Evolutionary conservation across 35 echinoderm and acorn worm species (phyloP).

Genomic region (Amphiura filiformis): DNA sequence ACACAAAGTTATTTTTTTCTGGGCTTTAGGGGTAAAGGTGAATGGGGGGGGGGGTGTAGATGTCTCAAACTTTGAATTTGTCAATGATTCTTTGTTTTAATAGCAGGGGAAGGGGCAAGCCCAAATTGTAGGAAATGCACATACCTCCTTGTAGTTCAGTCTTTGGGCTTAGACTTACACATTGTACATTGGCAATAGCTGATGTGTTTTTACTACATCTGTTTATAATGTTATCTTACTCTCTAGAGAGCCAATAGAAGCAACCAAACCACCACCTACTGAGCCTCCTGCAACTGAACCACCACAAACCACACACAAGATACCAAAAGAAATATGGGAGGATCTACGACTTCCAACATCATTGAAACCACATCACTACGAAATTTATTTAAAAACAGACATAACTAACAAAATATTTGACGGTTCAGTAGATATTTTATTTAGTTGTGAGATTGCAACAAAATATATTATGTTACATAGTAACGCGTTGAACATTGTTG

Average conservation of each 20-base stretch:
- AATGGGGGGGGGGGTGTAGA: too few species aligned
- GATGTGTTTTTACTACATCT: too few species aligned
- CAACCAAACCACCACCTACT: not conserved
- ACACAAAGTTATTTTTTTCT: too few species aligned
- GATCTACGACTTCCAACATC: conserved; percentile 66
- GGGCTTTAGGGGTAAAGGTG: too few species aligned
- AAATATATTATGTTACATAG: conserved; percentile 71
- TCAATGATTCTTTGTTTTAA: too few species aligned
- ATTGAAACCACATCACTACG: conserved; percentile 72
- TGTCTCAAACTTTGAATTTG: too few species aligned
- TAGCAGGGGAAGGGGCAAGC: too few species aligned
- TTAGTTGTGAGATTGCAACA: conserved; percentile 50
- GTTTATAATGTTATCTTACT: too few species aligned
- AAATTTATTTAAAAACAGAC: conserved; percentile 66
- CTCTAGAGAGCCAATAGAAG: not conserved
- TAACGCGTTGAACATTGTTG: conserved; percentile 53
- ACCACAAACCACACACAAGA: not conserved
- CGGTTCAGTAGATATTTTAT: conserved; percentile 38
- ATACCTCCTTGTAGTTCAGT: not conserved
- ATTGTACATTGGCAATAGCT: too few species aligned
- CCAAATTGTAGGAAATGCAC: too few species aligned
- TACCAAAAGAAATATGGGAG: conserved; percentile 47
- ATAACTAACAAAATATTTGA: conserved; percentile 53
- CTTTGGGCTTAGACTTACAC: too few species aligned
- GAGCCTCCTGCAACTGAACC: not conserved